These are phyloP conservation scores for Anodontia alba DNA, from an alignment of 2,888 invertebrate species.

Conservation along the genomic window DNA sequence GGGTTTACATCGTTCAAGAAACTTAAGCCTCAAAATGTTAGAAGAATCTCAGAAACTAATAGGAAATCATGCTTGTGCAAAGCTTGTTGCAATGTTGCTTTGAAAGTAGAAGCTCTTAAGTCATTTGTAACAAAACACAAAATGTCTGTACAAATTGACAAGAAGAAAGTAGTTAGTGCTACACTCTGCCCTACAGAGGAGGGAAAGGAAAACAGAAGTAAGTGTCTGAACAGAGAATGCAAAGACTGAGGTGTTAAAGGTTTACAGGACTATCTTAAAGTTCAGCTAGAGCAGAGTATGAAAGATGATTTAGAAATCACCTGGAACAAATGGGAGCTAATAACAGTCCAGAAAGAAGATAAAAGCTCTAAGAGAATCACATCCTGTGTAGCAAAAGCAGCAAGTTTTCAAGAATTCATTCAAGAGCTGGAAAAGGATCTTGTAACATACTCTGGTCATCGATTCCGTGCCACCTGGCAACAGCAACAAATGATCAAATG, in stretches of 20 bases:
- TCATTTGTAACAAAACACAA: no score
- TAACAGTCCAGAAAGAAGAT: background rate
- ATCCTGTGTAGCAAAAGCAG: background rate
- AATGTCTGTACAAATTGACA: background rate
- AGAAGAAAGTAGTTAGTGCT: slow-evolving; percentile 3
- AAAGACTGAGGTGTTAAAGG: slow-evolving; percentile 1
- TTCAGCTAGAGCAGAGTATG: background rate
- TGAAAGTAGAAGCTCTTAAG: background rate
- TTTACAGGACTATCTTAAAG: no score
- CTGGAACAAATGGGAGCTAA: background rate
- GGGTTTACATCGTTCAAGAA: background rate
- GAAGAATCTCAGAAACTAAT: background rate
- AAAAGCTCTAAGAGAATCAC: background rate
- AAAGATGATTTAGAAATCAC: background rate
- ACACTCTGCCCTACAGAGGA: slow-evolving; percentile 22
- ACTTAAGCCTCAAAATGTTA: background rate
- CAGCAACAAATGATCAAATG: background rate
- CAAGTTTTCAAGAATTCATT: background rate
- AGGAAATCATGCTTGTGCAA: background rate
- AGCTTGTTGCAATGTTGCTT: background rate
- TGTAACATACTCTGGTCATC: background rate
- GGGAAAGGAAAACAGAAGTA: background rate
- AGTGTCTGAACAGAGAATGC: slow-evolving; percentile 27
- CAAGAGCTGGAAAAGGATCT: background rate
- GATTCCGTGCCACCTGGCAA: background rate